A percentile compares a stretch with the other conserved stretches of the same genome.
These are phyloP conservation scores for Chiridota heheva DNA, from an alignment of 35 echinoderm and acorn worm species.

Conservation along the genomic window DNA sequence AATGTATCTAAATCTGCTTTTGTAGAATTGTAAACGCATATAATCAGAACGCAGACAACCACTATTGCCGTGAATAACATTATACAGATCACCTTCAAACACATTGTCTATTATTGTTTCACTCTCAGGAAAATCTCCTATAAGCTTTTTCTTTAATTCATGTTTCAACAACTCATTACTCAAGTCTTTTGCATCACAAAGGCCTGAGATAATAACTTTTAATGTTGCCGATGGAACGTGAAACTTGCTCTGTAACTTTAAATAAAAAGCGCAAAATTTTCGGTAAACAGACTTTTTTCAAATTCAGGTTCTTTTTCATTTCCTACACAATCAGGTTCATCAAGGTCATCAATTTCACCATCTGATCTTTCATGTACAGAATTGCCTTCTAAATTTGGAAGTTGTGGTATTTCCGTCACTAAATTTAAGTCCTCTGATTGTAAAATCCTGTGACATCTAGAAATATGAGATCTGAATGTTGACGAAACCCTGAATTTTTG, in stretches of 20 bases:
- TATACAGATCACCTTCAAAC: background rate
- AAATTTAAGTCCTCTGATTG: background rate
- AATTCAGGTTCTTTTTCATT: background rate
- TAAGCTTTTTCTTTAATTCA: background rate
- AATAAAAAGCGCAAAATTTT: constrained; percentile 38
- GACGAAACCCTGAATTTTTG: constrained; percentile 1
- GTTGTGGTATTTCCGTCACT: background rate
- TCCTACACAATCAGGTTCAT: background rate
- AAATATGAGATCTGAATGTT: constrained; percentile 26
- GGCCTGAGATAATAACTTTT: constrained; percentile 14
- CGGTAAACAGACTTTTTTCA: background rate
- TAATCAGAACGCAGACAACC: constrained; percentile 11
- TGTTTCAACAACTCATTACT: background rate
- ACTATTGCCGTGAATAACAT: background rate
- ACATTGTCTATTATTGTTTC: background rate
- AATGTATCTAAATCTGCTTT: background rate
- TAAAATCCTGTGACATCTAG: constrained; percentile 17
- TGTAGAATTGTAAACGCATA: constrained; percentile 13
- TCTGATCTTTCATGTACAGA: background rate
- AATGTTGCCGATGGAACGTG: constrained; percentile 25
- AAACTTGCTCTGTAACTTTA: constrained; percentile 22
- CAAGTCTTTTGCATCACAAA: constrained; percentile 12
- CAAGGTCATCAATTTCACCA: background rate
- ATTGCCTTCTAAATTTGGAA: background rate
- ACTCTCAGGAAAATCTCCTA: background rate